Base-by-base conservation (phyloP, 2,797 vertebrate species). In the Danio aesculapii region DNA sequence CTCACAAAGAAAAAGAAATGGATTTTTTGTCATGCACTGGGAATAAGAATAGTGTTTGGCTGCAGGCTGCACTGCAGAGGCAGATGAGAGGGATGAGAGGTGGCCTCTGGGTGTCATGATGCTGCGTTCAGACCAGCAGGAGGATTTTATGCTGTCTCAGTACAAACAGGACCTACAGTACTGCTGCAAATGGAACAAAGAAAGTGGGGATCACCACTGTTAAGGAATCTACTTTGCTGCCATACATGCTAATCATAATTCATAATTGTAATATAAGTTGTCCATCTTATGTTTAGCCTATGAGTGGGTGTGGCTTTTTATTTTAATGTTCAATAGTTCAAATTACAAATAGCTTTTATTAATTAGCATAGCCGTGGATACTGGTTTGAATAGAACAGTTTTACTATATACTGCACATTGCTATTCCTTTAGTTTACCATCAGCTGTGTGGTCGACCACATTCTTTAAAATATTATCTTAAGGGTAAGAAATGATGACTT, bases 91-190 rank as follows among this genome's bases (percentile, higher is more conserved):
- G 44, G 14, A 59, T 61, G 57, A 39, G 72, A 75, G 46, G 57
- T 75, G 72, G 72, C 58, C 46, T 59, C 44, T 61, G 57, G 72
- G 47, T 62, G 55, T 61, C 46, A 69, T 78, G 44, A 43, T 47
- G 66, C 46, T 19, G 55, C 21, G 8, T 59, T 78, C 3, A 41
- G 64, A 47, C 63, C 53, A 63, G 11, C 16, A 0, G 30, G 30
- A 21, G 21, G n/a, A 55, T 19, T 50, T 79, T 79, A 59, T 70
- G 30, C 66, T 62, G 66, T 55, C 41, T 68, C 63, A 49, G 52
- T 49, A 62, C 30, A 70, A 62, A 39, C 44, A 50, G 13, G 57
- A 62, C 9, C 72, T 50, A 49, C 61, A 12, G 14, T 10, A 30
- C 30, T 19, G 52, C 69, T 55, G n/a, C 52, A 13, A 55, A 74